Percentiles rank a stretch among this genome's conserved stretches.
phyloP scores from a whole-genome alignment of 2,888 invertebrate genomes.

The Pasiphila rectangulata region DNA sequence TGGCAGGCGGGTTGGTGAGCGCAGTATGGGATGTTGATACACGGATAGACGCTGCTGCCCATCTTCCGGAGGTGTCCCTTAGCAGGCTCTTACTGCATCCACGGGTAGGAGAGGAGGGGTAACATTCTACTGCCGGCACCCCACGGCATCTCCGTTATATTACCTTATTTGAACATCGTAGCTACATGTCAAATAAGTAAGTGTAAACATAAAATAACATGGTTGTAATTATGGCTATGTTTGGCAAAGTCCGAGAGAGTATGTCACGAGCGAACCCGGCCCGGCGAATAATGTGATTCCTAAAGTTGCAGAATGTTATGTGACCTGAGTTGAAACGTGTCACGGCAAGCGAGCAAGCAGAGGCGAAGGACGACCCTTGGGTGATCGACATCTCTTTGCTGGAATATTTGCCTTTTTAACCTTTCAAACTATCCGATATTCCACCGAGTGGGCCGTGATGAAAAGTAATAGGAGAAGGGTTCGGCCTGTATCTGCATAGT shows the following conservation, averaged over 20 bases:
- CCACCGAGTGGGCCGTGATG: constrained; percentile 24
- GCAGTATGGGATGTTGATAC: no score
- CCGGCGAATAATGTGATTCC: constrained; percentile 44
- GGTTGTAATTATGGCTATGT: no score
- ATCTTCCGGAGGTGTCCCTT: no score
- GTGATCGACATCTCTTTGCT: constrained; percentile 31
- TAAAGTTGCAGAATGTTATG: constrained; percentile 45
- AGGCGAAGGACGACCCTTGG: constrained; percentile 21
- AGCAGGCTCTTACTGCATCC: no score
- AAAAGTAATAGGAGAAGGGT: constrained; percentile 20
- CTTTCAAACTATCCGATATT: constrained; percentile 34
- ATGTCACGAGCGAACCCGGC: constrained; percentile 33
- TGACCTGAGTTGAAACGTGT: constrained; percentile 29
- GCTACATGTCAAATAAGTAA: no score
- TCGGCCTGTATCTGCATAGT: constrained; percentile 5
- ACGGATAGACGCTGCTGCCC: no score
- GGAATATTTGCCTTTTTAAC: constrained; percentile 31
- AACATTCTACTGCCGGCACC: no score
- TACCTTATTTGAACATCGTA: no score
- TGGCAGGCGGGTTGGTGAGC: no score
- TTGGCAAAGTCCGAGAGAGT: constrained; percentile 15
- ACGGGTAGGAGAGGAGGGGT: no score
- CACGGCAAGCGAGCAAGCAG: constrained; percentile 22
- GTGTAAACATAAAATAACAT: no score
- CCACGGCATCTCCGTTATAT: no score